phyloP scores from a whole-genome alignment of 1,140 invertebrate species.

The Phymastichus coffea region DNA sequence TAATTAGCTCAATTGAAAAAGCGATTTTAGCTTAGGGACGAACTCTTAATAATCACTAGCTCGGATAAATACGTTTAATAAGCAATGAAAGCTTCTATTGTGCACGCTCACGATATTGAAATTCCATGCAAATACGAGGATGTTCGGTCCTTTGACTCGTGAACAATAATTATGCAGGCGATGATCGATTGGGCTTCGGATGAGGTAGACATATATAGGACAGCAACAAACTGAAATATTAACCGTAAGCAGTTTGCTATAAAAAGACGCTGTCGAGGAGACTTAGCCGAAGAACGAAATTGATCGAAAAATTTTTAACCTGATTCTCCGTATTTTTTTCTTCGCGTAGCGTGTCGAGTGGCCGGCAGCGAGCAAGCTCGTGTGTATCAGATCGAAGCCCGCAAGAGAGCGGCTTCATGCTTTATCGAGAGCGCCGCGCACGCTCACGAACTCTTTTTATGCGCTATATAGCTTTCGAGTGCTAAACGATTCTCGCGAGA shows the following conservation, averaged over 20 bases:
- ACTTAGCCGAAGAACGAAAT: background rate
- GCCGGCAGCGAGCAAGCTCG: background rate
- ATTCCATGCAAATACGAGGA: no score
- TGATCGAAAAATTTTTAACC: constrained; percentile 26
- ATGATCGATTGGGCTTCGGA: no score
- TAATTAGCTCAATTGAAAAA: no score
- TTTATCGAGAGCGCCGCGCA: constrained; percentile 22
- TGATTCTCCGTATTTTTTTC: background rate
- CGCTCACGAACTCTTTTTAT: background rate
- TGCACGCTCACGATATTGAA: no score
- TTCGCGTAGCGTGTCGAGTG: background rate
- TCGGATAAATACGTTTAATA: no score
- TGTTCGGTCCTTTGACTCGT: no score
- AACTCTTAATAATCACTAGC: no score
- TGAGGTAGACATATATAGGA: no score
- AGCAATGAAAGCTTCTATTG: no score
- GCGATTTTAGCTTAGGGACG: no score
- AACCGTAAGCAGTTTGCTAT: background rate
- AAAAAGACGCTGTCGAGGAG: background rate
- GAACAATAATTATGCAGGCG: no score
- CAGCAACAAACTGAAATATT: background rate
- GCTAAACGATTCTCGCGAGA: constrained; percentile 13
- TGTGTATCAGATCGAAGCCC: constrained; percentile 16
- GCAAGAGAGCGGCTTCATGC: constrained; percentile 22
- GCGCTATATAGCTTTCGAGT: background rate